phyloP scores from a whole-genome alignment of 2,888 invertebrate species.

The Cephus runcator region DNA sequence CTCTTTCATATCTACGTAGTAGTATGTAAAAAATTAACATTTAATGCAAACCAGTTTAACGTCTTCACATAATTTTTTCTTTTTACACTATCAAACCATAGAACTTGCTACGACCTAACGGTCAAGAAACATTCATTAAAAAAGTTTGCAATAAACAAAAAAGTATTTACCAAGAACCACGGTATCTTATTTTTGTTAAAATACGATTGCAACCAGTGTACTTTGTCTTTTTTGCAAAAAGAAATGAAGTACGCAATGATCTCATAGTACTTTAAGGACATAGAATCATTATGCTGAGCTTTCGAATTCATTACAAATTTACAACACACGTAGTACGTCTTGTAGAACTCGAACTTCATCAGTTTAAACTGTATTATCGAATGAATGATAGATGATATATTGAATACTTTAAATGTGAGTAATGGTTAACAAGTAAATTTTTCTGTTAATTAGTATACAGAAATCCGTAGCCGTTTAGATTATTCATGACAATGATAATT shows the following conservation, averaged over 20 bases:
- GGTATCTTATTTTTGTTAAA: neutral
- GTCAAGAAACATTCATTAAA: neutral
- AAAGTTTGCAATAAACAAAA: conserved; percentile 2
- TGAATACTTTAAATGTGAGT: neutral
- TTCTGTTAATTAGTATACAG: neutral
- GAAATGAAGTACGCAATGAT: neutral
- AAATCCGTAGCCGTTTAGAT: neutral
- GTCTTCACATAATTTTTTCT: neutral
- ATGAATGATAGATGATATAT: neutral
- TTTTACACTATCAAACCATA: neutral
- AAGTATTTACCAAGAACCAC: neutral
- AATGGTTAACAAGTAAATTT: neutral
- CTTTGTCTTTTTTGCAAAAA: neutral
- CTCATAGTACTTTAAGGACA: neutral
- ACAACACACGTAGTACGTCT: neutral
- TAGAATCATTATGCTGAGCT: neutral
- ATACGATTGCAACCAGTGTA: neutral
- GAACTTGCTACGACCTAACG: neutral
- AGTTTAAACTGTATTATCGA: neutral
- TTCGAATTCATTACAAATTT: neutral
- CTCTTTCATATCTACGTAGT: neutral
- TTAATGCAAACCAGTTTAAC: neutral
- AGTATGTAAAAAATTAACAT: neutral
- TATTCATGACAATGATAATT: neutral
- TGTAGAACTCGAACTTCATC: neutral